Evolutionary conservation across 1,140 invertebrate genomes (phyloP), one percentile per base, ranked within the genome.

Genomic region (Phthorimaea operculella): DNA sequence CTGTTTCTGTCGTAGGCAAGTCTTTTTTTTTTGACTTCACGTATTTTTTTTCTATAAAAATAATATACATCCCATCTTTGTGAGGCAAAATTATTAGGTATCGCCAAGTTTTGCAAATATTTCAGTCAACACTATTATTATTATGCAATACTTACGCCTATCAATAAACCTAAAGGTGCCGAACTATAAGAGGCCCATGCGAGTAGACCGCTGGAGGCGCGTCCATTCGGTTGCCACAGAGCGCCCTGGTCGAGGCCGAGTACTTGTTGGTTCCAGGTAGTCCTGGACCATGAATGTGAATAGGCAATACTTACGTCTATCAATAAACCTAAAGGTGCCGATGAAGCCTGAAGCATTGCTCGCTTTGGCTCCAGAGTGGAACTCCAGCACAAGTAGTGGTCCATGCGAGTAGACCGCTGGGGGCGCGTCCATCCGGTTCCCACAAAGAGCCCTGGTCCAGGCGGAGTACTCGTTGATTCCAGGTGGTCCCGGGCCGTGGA

Each of bases 131-230:
- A n/a, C n/a, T n/a, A n/a, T n/a, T n/a, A n/a, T n/a, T n/a, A n/a
- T n/a, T 39, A n/a, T 3, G 10, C 21, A n/a, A 44, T 68, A 90
- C 92, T 93, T 83, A 94, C 93, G 87, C 88, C 90, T 91, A 78
- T 94, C 91, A 72, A 94, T 90, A 86, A 94, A 95, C 61, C 88
- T 89, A 81, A 92, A 95, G 55, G 89, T 91, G 44, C 94, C 94
- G 21, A 90, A 95, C 90, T 33, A 96, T 87, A 44, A 88, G 88
- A 0, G 92, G 89, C 55, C 90, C 90, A 10, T 92, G 93, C n/a
- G 93, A 94, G 85, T 94, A 95, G 56, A 94, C 81, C 8, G 91
- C 89, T 65, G 90, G 90, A 18, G 92, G 92, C 53, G 93, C 88
- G 72, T 94, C 90, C 33, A 78, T 75, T 56, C 92, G 86, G 60